Base-by-base conservation (phyloP, 2,113 vertebrate species). In the Stigmatopora argus region DNA sequence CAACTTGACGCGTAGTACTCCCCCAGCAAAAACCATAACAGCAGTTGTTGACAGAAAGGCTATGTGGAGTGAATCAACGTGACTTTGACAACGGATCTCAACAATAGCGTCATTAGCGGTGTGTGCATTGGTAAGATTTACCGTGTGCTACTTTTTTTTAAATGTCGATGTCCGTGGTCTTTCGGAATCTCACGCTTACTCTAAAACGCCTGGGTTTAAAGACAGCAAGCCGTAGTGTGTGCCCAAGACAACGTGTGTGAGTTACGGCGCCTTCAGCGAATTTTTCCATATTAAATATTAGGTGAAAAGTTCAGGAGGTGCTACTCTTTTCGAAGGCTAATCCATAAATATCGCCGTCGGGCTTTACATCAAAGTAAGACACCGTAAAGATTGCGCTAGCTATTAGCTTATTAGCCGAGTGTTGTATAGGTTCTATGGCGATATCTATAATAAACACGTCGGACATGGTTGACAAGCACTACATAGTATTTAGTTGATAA, bases 1-100 rank as follows among this genome's bases (percentile, higher is more conserved):
- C 13, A 8, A 1, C 45, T 53, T 69, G 7, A 62, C 26, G 0
- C 0, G 0, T 48, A 38, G 17, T 48, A 62, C 41, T 52, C 38
- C 14, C 18, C 10, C 45, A 11, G 12, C 15, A 18, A 21, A 47
- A 1, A 15, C 35, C 17, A 8, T 64, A 10, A 53, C 51, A 83
- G 70, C 76, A 77, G 83, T 79, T 86, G 83, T 83, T 85, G 82
- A 86, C 82, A 68, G 69, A 63, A 19, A 64, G 53, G 26, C 4
- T 49, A 64, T 44, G 41, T 51, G 1, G n/a, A 17, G 17, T 46
- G 3, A 26, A 23, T 47, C 59, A 23, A 23, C 59, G 18, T 44
- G 58, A 12, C 38, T 23, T 12, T 61, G 59, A 61, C 59, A 45
- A 44, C 41, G 38, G 38, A 45, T 45, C 19, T 13, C 41, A 45